A percentile compares a stretch with the other conserved stretches of the same genome.
phyloP scores from a whole-genome alignment of 2,113 vertebrate genomes.

The Larimichthys crocea region DNA sequence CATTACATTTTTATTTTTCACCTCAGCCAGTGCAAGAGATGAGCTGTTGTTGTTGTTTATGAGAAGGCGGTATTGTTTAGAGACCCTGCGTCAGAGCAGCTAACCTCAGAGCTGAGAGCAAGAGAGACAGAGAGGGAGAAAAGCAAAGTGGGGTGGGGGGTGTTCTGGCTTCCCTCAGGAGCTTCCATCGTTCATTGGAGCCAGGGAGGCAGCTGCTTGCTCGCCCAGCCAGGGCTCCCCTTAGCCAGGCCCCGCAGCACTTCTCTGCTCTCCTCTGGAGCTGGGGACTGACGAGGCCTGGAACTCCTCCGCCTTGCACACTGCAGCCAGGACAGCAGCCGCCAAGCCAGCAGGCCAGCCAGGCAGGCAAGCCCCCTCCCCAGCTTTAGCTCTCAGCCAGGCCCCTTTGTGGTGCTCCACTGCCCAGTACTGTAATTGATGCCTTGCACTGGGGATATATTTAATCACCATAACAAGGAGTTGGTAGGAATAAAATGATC shows the following conservation, averaged over 20 bases:
- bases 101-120: constrained; percentile 32
- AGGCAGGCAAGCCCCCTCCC: constrained; percentile 69
- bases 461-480: constrained; percentile 86
- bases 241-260: constrained; percentile 74
- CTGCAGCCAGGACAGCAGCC: constrained; percentile 75
- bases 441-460: constrained; percentile 85
- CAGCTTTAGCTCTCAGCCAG: constrained; percentile 67
- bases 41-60: constrained; percentile 53
- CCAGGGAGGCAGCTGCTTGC: constrained; percentile 78
- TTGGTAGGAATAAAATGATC: constrained; percentile 82
- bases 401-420: constrained; percentile 74
- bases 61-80: constrained; percentile 50
- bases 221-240: constrained; percentile 70
- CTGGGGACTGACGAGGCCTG: constrained; percentile 67
- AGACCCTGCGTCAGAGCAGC: constrained; percentile 44
- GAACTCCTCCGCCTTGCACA: constrained; percentile 66
- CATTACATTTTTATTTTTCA: constrained; percentile 50
- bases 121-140: not conserved
- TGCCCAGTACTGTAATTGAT: constrained; percentile 86
- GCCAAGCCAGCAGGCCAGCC: constrained; percentile 57
- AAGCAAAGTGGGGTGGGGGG: constrained; percentile 17
- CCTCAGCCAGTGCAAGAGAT: constrained; percentile 33
- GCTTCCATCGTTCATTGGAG: constrained; percentile 51
- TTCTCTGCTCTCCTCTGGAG: constrained; percentile 70
- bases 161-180: constrained; percentile 65